Base-by-base conservation (phyloP, 2,797 vertebrate genomes). In the Spondyliosoma cantharus region DNA sequence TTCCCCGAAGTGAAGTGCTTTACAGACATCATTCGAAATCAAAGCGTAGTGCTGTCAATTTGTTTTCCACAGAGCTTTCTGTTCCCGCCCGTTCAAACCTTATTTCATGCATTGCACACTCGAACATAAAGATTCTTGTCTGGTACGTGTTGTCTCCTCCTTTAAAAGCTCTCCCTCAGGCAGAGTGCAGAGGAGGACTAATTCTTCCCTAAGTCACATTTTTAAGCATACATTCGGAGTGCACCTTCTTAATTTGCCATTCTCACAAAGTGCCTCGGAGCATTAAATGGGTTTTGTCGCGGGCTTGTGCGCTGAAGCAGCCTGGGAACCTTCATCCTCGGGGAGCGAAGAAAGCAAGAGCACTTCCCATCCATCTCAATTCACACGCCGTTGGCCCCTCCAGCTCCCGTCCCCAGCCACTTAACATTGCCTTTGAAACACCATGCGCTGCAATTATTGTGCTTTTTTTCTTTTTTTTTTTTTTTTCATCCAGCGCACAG, bases 371-470 rank as follows among this genome's bases (percentile, higher is more conserved):
- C 87, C 78, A 83, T 87, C 87, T 91, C 84, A 81, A 69, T 90
- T 89, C 82, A 82, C 84, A 87, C 77, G 46, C 76, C 25, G 56
- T 74, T 67, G 76, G 54, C 84, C 83, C 82, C 74, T 72, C 69
- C 67, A 52, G 13, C 85, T 84, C 81, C 20, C 57, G 54, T 77
- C 86, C 76, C 82, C 50, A 71, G 78, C 80, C 71, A 79, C 74
- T 84, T 81, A 81, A 87, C 53, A 54, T 70, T 7, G 25, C 74
- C 83, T 93, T 90, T 92, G 83, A 90, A 92, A 92, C 76, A 66
- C 83, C 88, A 69, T 63, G 52, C 25, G 19, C 75, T 71, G 56
- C 86, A 87, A 81, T 92, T 86, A 87, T 82, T 60, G 14, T 45
- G 9, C 52, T 12, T 59, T 43, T 76, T 60, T 61, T 80, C 52